These are phyloP conservation scores for Thermophis baileyi DNA, from an alignment of 2,113 vertebrate species.

Conservation along the genomic window DNA sequence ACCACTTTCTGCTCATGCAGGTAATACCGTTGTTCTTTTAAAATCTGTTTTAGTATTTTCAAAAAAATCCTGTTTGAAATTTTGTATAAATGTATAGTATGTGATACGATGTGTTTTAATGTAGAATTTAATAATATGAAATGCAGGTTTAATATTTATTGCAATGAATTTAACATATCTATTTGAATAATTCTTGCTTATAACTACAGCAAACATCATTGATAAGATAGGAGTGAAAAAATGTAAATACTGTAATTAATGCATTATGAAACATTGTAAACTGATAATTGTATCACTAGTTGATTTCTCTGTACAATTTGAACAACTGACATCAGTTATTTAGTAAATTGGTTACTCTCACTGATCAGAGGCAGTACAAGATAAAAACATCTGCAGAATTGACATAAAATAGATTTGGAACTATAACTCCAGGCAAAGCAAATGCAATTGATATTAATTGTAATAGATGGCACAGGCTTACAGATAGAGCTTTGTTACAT, in stretches of 20 bases:
- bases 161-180: not conserved
- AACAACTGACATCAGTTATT: not conserved
- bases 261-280: not conserved
- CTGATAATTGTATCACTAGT: not conserved
- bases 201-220: not conserved
- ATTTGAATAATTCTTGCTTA: not conserved
- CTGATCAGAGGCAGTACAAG: not conserved
- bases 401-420: not conserved
- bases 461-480: not conserved
- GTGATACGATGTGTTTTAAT: not conserved
- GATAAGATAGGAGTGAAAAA: not conserved
- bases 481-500: not conserved
- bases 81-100: not conserved
- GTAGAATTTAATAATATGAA: not conserved
- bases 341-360: not conserved
- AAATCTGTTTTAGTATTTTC: not conserved
- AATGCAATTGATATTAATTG: not conserved
- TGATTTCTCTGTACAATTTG: not conserved
- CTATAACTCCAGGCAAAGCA: not conserved
- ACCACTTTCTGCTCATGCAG: constrained; percentile 91
- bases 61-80: not conserved
- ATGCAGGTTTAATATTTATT: not conserved
- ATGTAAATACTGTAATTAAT: not conserved
- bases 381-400: not conserved
- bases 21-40: constrained; percentile 59